Evolutionary conservation across 2,113 vertebrate genomes (phyloP).

Genomic region (Prionailurus viverrinus): DNA sequence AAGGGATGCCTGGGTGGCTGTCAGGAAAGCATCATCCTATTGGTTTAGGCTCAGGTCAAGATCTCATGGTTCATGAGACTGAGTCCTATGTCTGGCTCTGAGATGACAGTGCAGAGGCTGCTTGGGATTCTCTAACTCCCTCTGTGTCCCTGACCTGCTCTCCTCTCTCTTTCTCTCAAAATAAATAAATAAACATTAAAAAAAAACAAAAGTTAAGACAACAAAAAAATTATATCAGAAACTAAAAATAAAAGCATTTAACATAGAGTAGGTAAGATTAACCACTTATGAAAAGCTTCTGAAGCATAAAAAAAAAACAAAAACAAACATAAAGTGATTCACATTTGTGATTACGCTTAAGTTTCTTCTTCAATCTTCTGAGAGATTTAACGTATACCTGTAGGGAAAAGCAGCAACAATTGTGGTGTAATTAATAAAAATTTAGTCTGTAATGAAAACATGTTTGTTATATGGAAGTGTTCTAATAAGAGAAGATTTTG

Average conservation of each 20-base stretch:
- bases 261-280: background rate
- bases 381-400: background rate
- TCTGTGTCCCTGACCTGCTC: too few species aligned
- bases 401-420: background rate
- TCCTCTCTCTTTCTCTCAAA: too few species aligned
- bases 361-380: background rate
- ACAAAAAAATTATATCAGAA: background rate
- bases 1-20: too few species aligned
- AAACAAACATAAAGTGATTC: background rate
- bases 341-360: background rate
- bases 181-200: too few species aligned
- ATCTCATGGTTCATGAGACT: too few species aligned
- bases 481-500: background rate
- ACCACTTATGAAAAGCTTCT: background rate
- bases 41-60: too few species aligned
- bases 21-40: too few species aligned
- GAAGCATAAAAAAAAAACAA: background rate
- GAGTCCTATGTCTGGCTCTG: too few species aligned
- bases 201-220: too few species aligned
- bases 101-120: too few species aligned
- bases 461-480: background rate
- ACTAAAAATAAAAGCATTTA: background rate
- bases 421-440: slow-evolving; percentile 21
- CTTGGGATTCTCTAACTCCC: too few species aligned
- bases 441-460: background rate